Evolutionary conservation across 2,888 invertebrate species (phyloP).

Genomic region (Chymomyza fuscimana): DNA sequence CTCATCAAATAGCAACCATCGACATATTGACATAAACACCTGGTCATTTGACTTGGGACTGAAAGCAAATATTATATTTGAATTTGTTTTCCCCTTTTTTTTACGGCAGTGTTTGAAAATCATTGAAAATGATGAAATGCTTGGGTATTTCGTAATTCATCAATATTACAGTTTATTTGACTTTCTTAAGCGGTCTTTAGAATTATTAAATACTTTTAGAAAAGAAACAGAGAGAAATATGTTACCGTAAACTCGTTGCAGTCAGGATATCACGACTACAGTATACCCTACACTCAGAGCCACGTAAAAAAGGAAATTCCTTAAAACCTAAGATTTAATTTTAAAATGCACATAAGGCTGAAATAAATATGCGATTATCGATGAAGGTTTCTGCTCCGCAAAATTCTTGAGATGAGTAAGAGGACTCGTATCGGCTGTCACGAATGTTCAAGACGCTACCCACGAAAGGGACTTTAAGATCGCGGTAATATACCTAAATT

Average conservation of each 20-base stretch:
- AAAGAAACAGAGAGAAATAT: background rate
- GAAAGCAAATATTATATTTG: conserved; percentile 50
- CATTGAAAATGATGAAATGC: background rate
- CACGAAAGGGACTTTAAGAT: no score
- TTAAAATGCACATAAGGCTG: no score
- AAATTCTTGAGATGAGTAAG: no score
- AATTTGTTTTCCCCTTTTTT: background rate
- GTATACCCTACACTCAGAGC: no score
- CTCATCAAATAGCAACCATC: conserved; percentile 48
- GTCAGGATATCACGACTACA: background rate
- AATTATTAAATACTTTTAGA: background rate
- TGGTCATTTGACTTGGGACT: conserved; percentile 46
- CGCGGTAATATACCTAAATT: no score
- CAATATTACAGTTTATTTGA: background rate
- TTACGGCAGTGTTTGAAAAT: background rate
- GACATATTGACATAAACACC: conserved; percentile 63
- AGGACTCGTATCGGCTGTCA: no score
- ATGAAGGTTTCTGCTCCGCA: no score
- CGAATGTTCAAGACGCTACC: no score
- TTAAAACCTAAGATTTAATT: no score
- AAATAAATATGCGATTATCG: no score
- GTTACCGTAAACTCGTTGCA: background rate
- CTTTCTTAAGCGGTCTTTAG: background rate
- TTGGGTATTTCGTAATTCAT: background rate
- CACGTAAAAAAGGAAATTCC: no score